Percentiles rank a stretch among this genome's conserved stretches.
These are phyloP conservation scores for Neogale vison DNA, from an alignment of 2,113 vertebrate species.

Conservation along the genomic window DNA sequence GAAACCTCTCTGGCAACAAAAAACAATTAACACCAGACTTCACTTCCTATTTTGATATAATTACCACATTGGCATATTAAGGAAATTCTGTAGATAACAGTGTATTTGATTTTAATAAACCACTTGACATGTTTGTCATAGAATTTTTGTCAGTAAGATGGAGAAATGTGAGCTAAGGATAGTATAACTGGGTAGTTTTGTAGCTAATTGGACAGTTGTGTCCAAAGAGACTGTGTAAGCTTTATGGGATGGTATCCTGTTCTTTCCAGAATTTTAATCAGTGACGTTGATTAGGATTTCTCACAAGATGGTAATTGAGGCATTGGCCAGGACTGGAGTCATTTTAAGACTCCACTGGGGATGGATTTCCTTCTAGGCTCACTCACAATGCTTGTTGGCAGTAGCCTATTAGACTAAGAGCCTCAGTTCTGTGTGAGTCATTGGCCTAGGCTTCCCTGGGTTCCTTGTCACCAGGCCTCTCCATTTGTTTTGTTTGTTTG, in stretches of 20 bases:
- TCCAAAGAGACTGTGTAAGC: background rate
- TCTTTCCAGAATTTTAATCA: slow-evolving; percentile 49
- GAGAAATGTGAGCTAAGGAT: slow-evolving; percentile 1
- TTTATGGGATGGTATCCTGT: slow-evolving; percentile 2
- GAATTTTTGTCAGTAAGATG: slow-evolving; percentile 41
- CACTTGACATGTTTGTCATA: slow-evolving; percentile 11
- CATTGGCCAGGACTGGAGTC: background rate
- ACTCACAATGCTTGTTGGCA: background rate
- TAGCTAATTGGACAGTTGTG: background rate
- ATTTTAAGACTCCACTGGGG: slow-evolving; percentile 2
- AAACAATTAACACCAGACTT: slow-evolving; percentile 10
- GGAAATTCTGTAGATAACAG: background rate
- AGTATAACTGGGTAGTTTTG: slow-evolving; percentile 3
- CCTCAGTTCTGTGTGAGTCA: background rate
- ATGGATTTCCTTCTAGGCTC: background rate
- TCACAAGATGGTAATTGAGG: background rate
- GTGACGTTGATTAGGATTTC: slow-evolving; percentile 7
- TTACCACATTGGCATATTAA: slow-evolving; percentile 11
- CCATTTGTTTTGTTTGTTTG: background rate
- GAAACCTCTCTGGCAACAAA: slow-evolving; percentile 44
- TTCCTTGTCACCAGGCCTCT: slow-evolving; percentile 4
- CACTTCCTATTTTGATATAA: slow-evolving; percentile 39
- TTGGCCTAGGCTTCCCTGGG: background rate
- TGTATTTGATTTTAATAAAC: slow-evolving; percentile 41
- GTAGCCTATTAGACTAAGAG: background rate